Evolutionary conservation across 2,797 vertebrate species (phyloP), one percentile per base, ranked within the genome.

Genomic region (Schizothorax lantsangensis): DNA sequence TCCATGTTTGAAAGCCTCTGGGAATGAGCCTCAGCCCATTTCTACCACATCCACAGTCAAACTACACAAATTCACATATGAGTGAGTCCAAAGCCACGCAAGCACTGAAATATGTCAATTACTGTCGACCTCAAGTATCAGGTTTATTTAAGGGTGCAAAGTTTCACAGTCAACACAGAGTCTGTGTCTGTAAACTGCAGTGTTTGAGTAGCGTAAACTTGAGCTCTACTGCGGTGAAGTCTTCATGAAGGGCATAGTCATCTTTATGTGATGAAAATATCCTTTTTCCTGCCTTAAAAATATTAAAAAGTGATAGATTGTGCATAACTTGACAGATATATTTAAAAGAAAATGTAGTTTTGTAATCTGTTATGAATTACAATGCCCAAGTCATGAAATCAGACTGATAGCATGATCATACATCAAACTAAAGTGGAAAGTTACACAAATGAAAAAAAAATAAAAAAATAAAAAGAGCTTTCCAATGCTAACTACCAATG

Each of bases 381-480:
- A 47, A 64, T 49, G n/a, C 9, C 57, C 12, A 2, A 14, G 38
- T 45, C 40, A 33, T 19, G 3, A 45, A 74, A 30, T 54, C 30
- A 2, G 38, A 59, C 43, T 83, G 81, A 83, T 12, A 30, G 15
- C 10, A 62, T 40, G 33, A 23, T 54, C 33, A 59, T 45, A 19
- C 5, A 8, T 52, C 49, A 45, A 21, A 57, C 38, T 54, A 14
- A 14, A 72, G 47, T 36, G 79, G 30, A 47, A 87, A 86, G 68
- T 30, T 79, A 77, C 85, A 85, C 54, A 79, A 30, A 81, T 15
- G 66, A 84, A 21, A n/a, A 91, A 85, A 62, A 33, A 7, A 81
- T 87, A 90, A 90, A n/a, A 6, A 83, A 88, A 90, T 90, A 49
- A 49, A 49, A 15, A 4, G 79, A 88, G 74, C 82, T 88, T 86